These are phyloP conservation scores for Urocynchramus pylzowi DNA, from an alignment of 2,113 vertebrate genomes.

Conservation along the genomic window DNA sequence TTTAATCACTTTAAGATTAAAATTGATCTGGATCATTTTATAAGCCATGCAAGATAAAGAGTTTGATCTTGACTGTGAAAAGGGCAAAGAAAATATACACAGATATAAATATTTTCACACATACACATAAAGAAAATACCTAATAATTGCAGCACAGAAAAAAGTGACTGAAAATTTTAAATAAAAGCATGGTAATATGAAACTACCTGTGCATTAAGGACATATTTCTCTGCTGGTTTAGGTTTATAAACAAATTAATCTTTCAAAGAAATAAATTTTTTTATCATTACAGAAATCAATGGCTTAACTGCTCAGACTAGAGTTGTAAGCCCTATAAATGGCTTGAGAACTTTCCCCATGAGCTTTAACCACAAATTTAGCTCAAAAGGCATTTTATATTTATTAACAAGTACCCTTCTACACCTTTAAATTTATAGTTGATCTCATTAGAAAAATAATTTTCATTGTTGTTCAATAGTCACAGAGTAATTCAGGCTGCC, in stretches of 20 bases:
- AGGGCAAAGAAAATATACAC: not conserved
- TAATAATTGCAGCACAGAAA: not conserved
- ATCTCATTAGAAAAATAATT: not conserved
- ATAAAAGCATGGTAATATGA: not conserved
- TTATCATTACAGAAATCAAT: not conserved
- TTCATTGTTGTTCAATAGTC: not conserved
- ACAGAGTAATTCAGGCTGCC: not conserved
- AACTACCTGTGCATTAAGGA: not conserved
- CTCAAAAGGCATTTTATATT: not conserved
- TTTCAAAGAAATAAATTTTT: not conserved
- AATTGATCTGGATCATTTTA: not conserved
- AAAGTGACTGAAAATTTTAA: not conserved
- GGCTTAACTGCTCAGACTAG: not conserved
- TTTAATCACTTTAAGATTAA: not conserved
- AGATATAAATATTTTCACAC: not conserved
- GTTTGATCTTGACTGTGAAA: not conserved
- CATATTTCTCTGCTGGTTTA: not conserved
- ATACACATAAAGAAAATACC: not conserved
- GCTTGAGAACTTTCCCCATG: not conserved
- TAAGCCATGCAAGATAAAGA: not conserved
- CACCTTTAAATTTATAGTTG: not conserved
- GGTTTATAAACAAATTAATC: not conserved
- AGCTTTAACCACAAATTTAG: not conserved
- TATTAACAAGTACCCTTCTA: not conserved
- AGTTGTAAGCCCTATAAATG: not conserved